These are phyloP conservation scores for Gadopsis bispinosus DNA, from an alignment of 2,797 vertebrate genomes.

Conservation along the genomic window DNA sequence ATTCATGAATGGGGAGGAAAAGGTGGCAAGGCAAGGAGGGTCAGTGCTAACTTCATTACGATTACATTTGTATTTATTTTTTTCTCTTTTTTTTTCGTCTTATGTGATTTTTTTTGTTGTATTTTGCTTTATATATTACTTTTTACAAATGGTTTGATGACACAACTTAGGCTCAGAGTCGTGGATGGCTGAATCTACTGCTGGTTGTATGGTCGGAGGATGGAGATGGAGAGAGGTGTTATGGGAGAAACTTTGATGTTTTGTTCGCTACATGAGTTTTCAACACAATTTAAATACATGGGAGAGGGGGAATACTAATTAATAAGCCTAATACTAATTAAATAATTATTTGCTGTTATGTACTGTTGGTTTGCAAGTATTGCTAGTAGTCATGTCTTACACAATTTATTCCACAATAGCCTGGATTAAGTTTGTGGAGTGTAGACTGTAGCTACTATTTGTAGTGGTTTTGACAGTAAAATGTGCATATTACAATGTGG, in stretches of 20 bases:
- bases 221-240: slow-evolving; percentile 79
- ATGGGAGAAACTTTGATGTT: slow-evolving; percentile 66
- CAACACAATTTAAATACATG: slow-evolving; percentile 73
- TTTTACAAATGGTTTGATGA: slow-evolving; percentile 85
- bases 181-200: slow-evolving; percentile 82
- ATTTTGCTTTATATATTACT: slow-evolving; percentile 75
- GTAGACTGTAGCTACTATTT: slow-evolving; percentile 64
- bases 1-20: slow-evolving; percentile 73
- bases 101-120: slow-evolving; percentile 70
- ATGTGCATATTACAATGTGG: slow-evolving; percentile 77
- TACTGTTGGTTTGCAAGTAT: slow-evolving; percentile 71
- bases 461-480: slow-evolving; percentile 63
- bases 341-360: slow-evolving; percentile 64
- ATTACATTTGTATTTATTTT: slow-evolving; percentile 61
- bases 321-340: too few species aligned
- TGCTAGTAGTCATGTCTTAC: slow-evolving; percentile 71
- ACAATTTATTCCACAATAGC: slow-evolving; percentile 71
- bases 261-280: slow-evolving; percentile 74
- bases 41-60: slow-evolving; percentile 70
- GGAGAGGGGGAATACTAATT: slow-evolving; percentile 36
- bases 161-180: slow-evolving; percentile 84
- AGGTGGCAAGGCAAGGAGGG: slow-evolving; percentile 79
- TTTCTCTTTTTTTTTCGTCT: slow-evolving; percentile 58
- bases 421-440: slow-evolving; percentile 52
- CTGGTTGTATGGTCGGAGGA: slow-evolving; percentile 86